Base-by-base conservation (phyloP, 2,113 vertebrate species). In the Myxocyprinus asiaticus region DNA sequence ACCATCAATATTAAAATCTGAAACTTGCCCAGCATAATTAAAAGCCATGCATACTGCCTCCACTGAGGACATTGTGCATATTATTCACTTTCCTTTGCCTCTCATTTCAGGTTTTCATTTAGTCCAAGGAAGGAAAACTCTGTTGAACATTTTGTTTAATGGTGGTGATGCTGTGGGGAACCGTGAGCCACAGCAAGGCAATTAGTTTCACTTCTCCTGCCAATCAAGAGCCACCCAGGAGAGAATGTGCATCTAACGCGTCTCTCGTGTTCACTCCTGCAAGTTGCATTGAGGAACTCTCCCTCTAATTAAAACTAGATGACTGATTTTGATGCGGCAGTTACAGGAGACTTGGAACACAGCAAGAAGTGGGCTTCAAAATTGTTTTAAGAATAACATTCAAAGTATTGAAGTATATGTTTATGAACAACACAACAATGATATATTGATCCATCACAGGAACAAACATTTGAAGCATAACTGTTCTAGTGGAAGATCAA, bases 181-280 rank as follows among this genome's bases (percentile, higher is more conserved):
- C 7, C 12, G 14, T 65, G 44, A 70, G 10, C 63, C 72, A 86
- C 65, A 65, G 72, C 72, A 69, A 64, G 66, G 80, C 80, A 84
- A 86, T 86, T 84, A 84, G 61, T 48, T 76, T 82, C 58, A 62
- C 55, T 67, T 76, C 42, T 62, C 44, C 81, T 82, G 75, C 80
- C 83, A 86, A 83, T 81, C 83, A 81, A 42, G 44, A 45, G 8
- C 56, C 51, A 75, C 73, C 51, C 17, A 65, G 66, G 70, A 78
- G 55, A 62, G 53, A 63, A 61, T 9, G 62, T 53, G 14, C 42
- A n/a, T 61, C 82, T 86, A 80, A 80, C 56, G 22, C 72, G 55
- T 15, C 73, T 69, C 58, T 63, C 22, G n/a, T 9, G 22, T 56
- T 63, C 42, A 47, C 48, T 79, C 15, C 68, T 51, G 50, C 51